A percentile compares a stretch with the other conserved stretches of the same genome.
These are phyloP conservation scores for Pardalotus punctatus DNA, from an alignment of 2,113 vertebrate genomes.

Conservation along the genomic window DNA sequence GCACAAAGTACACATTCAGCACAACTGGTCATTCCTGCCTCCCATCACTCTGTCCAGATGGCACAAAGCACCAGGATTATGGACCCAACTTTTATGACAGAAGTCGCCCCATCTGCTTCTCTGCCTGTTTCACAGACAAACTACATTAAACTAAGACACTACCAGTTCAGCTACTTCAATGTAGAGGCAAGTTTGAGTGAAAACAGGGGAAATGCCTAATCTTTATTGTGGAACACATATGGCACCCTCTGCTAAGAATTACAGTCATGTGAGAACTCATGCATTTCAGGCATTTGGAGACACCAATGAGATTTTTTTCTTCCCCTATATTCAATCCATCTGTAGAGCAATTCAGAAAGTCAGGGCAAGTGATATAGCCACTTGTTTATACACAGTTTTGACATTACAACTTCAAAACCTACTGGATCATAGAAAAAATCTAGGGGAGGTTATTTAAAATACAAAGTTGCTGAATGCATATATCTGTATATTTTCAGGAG, in stretches of 20 bases:
- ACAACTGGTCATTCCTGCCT: background rate
- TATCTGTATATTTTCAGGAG: background rate
- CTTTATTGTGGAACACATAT: background rate
- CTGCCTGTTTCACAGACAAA: background rate
- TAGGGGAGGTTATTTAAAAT: background rate
- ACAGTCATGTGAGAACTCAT: background rate
- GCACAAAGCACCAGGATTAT: background rate
- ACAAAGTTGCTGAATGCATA: background rate
- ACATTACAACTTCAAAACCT: background rate
- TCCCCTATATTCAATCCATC: background rate
- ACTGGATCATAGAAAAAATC: background rate
- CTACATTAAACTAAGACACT: background rate
- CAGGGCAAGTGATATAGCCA: background rate
- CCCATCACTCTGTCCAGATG: background rate
- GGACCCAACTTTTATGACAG: background rate
- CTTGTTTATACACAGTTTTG: background rate
- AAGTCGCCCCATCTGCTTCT: background rate
- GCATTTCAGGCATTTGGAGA: background rate
- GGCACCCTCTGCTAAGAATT: background rate
- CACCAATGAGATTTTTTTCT: rapidly evolving
- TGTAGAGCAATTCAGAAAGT: background rate
- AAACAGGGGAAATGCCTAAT: background rate
- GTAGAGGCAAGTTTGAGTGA: background rate
- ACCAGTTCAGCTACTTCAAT: background rate
- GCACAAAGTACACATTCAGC: background rate